These are phyloP conservation scores for Sympetrum striolatum DNA, from an alignment of 2,888 invertebrate species.

Conservation along the genomic window DNA sequence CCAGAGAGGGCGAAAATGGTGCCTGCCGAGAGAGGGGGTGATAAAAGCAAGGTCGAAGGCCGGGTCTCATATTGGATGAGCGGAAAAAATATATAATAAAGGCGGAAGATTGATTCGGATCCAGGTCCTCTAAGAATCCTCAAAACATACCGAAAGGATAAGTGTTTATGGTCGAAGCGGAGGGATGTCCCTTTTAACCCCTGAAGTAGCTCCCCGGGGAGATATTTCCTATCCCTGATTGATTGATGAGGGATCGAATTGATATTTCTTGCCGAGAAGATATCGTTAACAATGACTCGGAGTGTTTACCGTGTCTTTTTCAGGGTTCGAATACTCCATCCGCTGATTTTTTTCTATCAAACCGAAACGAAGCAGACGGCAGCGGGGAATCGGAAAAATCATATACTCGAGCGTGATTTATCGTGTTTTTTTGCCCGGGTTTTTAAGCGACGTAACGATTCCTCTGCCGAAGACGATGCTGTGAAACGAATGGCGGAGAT, in stretches of 20 bases:
- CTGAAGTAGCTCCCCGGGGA: neutral
- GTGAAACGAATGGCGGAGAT: too few relatives aligned
- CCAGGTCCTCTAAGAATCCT: neutral
- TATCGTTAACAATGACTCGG: neutral
- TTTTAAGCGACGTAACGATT: too few relatives aligned
- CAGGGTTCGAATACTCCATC: neutral
- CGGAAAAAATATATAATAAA: neutral
- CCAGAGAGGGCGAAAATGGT: neutral
- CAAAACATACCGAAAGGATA: neutral
- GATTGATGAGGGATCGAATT: neutral
- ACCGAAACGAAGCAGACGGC: too few relatives aligned
- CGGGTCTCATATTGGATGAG: neutral
- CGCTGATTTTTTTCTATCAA: too few relatives aligned
- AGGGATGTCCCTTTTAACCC: neutral
- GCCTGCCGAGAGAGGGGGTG: neutral
- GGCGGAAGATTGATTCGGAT: neutral
- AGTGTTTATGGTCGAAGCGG: neutral
- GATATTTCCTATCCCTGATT: neutral
- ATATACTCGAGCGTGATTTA: too few relatives aligned
- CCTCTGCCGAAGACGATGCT: too few relatives aligned
- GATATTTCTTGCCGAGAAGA: neutral
- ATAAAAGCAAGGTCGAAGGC: neutral
- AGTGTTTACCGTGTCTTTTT: neutral
- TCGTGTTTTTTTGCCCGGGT: too few relatives aligned
- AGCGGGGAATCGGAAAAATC: too few relatives aligned